Evolutionary conservation across 2,888 invertebrate genomes (phyloP).

Genomic region (Drosophila affinis): DNA sequence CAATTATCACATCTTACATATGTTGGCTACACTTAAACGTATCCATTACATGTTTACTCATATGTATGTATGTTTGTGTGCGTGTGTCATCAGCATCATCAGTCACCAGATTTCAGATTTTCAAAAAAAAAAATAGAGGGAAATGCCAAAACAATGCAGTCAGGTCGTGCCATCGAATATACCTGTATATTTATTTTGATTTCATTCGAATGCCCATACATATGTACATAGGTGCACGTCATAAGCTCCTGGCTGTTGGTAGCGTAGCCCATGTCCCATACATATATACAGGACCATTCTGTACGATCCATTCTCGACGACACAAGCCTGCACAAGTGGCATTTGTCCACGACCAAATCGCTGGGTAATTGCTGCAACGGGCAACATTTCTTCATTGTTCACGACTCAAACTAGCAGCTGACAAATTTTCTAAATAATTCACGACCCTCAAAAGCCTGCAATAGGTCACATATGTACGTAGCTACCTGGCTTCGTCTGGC

Average conservation of each 20-base stretch:
- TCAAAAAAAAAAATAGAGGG: too few species aligned
- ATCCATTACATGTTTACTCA: constrained; percentile 71
- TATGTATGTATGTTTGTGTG: constrained; percentile 54
- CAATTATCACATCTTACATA: constrained; percentile 77
- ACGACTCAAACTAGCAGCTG: not conserved
- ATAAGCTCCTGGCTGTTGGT: constrained; percentile 39
- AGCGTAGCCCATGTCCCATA: constrained; percentile 41
- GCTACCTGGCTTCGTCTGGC: not conserved
- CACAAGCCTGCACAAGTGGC: not conserved
- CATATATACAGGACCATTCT: constrained; percentile 9
- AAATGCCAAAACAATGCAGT: not conserved
- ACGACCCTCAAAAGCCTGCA: not conserved
- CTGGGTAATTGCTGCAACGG: not conserved
- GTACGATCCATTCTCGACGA: not conserved
- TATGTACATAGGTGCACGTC: constrained; percentile 12
- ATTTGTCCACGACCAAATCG: too few species aligned
- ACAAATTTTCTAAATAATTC: not conserved
- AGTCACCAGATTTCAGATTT: not conserved
- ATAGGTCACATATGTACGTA: too few species aligned
- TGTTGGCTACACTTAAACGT: constrained; percentile 73
- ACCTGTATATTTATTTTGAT: not conserved
- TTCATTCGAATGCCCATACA: not conserved
- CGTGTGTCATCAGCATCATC: constrained; percentile 21
- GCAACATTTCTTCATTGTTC: not conserved
- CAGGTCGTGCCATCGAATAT: not conserved